Conservation (phyloP, 1,140 invertebrate genomes). For the Pristionchus pacificus region DNA sequence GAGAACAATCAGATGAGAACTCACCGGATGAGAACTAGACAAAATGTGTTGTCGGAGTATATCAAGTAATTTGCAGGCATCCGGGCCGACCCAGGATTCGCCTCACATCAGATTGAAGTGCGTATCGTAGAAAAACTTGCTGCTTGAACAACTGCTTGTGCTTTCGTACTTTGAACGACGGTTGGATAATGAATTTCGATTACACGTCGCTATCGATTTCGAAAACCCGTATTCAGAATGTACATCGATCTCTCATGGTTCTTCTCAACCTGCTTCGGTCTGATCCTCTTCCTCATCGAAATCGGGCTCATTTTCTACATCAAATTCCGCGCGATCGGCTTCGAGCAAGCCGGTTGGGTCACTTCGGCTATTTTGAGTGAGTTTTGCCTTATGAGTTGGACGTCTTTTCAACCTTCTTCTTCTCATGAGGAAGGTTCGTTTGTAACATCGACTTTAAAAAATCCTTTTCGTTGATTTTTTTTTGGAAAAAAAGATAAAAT, state of each 20-base stretch:
- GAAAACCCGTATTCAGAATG: conserved; percentile 55
- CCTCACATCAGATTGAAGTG: conserved; percentile 52
- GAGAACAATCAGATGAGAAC: no score
- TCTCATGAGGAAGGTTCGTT: no score
- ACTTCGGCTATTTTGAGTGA: conserved; percentile 50
- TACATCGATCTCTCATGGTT: conserved; percentile 96
- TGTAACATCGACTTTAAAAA: no score
- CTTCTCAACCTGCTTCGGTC: conserved; percentile 85
- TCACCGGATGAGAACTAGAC: no score
- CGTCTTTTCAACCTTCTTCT: background rate
- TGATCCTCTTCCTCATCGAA: conserved; percentile 87
- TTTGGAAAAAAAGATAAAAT: no score
- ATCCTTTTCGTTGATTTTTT: no score
- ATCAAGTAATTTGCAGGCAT: conserved; percentile 41
- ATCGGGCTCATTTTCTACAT: conserved; percentile 88
- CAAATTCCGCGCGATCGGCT: conserved; percentile 57
- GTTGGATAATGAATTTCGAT: no score
- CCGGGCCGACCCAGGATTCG: conserved; percentile 46
- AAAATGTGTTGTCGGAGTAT: no score
- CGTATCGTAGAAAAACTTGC: conserved; percentile 20
- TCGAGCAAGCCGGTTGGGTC: conserved; percentile 44
- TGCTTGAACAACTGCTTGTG: no score
- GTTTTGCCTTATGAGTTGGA: background rate
- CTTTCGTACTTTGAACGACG: no score
- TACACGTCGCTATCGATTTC: background rate